Evolutionary conservation across 2,797 vertebrate genomes (phyloP).

Genomic region (Melanotaenia trifasciata): DNA sequence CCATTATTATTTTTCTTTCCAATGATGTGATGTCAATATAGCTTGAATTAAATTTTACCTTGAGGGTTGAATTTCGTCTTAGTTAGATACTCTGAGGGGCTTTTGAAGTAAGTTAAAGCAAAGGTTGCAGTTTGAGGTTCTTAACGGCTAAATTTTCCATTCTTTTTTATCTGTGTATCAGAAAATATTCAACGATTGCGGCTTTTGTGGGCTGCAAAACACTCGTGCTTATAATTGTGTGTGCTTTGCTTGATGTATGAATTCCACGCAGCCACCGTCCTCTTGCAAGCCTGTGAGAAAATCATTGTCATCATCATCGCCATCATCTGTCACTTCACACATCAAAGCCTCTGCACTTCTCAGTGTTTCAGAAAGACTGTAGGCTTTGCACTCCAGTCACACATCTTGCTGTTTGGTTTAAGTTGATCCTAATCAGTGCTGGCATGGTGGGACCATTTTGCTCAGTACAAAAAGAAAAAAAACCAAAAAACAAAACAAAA

Average conservation of each 20-base stretch:
- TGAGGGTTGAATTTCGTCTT: background rate
- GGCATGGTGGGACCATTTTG: slow-evolving; percentile 60
- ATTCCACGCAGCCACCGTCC: slow-evolving; percentile 5
- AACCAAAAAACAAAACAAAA: background rate
- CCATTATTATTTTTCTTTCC: background rate
- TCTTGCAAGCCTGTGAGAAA: slow-evolving; percentile 46
- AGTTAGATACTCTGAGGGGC: background rate
- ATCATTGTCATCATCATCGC: slow-evolving; percentile 44
- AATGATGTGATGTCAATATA: background rate
- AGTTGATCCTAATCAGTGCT: slow-evolving; percentile 71
- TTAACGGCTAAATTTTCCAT: background rate
- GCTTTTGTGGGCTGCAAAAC: background rate
- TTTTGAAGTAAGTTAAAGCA: background rate
- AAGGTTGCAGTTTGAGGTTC: background rate
- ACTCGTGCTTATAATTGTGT: background rate
- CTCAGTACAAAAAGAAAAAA: slow-evolving; percentile 43
- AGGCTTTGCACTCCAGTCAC: slow-evolving; percentile 53
- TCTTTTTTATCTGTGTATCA: background rate
- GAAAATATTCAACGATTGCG: background rate
- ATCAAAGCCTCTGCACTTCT: slow-evolving; percentile 51
- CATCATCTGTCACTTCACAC: slow-evolving; percentile 57
- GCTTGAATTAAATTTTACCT: background rate
- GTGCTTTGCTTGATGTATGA: slow-evolving; percentile 12
- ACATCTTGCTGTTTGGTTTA: slow-evolving; percentile 63
- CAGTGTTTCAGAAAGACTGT: slow-evolving; percentile 48